Conservation (phyloP, 2,888 invertebrate species). For the Sinhomidia bicolor region DNA sequence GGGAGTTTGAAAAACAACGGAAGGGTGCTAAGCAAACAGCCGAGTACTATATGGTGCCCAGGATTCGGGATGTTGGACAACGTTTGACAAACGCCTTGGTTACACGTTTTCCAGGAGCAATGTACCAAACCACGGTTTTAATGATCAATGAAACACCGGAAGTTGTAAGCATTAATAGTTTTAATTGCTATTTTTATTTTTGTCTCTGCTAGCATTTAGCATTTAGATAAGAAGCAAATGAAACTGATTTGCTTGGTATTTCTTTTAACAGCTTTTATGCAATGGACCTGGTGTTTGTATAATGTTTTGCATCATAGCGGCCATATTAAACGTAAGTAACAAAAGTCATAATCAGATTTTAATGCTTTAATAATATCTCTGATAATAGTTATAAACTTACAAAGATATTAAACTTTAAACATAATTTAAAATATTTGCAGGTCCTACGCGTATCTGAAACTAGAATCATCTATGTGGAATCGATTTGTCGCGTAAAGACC, state of each 20-base stretch:
- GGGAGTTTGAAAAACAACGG: conserved; percentile 80
- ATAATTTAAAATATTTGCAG: conserved; percentile 8
- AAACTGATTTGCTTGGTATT: not conserved
- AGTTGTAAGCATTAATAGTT: conserved; percentile 82
- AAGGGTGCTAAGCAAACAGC: conserved; percentile 79
- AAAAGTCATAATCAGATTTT: not conserved
- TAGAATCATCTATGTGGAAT: conserved; percentile 95
- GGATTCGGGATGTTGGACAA: conserved; percentile 93
- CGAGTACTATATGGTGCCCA: conserved; percentile 84
- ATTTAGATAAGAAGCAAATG: not conserved
- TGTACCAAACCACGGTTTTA: conserved; percentile 87
- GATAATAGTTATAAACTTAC: not conserved
- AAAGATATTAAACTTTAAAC: not conserved
- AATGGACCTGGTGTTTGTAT: conserved; percentile 99
- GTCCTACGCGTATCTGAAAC: conserved; percentile 86
- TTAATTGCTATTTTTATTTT: too few species aligned
- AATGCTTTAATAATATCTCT: not conserved
- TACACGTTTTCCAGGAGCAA: conserved; percentile 89
- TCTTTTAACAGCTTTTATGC: conserved; percentile 86
- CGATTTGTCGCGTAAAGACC: conserved; percentile 94
- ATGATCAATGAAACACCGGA: conserved; percentile 88
- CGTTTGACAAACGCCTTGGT: conserved; percentile 84
- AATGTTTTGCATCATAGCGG: conserved; percentile 91
- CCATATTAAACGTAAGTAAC: conserved; percentile 87
- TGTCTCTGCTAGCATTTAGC: not conserved